Conservation (phyloP, 2,113 vertebrate genomes). For the Atrichornis clamosus region DNA sequence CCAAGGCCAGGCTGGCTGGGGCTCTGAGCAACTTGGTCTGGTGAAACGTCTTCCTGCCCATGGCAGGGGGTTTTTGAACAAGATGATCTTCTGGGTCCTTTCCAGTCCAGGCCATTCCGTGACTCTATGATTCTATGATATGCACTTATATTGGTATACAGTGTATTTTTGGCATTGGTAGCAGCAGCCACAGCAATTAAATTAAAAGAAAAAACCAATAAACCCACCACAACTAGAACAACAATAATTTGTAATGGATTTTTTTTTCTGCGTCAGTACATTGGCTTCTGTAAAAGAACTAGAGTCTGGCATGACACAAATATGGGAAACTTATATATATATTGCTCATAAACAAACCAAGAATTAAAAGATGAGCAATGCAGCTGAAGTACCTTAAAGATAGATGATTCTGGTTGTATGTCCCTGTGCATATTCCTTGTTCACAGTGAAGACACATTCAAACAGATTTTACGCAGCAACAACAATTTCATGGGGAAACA, state of each 20-base stretch:
- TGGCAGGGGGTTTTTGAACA: neutral
- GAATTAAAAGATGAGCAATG: neutral
- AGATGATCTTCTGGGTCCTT: neutral
- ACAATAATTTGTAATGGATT: neutral
- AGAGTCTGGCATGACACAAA: neutral
- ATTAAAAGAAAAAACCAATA: neutral
- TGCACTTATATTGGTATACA: neutral
- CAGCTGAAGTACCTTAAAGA: neutral
- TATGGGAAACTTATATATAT: neutral
- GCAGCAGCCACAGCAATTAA: neutral
- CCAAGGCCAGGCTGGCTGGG: neutral
- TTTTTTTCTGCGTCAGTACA: neutral
- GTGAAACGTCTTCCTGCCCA: neutral
- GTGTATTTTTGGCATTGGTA: neutral
- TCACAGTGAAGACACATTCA: neutral
- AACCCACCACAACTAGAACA: neutral
- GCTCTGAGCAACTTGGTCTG: neutral
- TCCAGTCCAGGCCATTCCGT: neutral
- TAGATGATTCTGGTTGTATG: neutral
- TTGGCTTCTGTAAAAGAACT: neutral
- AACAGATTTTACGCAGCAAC: constrained; percentile 16
- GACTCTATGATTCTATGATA: neutral
- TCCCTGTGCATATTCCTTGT: neutral
- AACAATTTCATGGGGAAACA: constrained; percentile 14
- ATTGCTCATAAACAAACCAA: neutral